Conservation (phyloP, 2,797 vertebrate species). For the Thaleichthys pacificus region DNA sequence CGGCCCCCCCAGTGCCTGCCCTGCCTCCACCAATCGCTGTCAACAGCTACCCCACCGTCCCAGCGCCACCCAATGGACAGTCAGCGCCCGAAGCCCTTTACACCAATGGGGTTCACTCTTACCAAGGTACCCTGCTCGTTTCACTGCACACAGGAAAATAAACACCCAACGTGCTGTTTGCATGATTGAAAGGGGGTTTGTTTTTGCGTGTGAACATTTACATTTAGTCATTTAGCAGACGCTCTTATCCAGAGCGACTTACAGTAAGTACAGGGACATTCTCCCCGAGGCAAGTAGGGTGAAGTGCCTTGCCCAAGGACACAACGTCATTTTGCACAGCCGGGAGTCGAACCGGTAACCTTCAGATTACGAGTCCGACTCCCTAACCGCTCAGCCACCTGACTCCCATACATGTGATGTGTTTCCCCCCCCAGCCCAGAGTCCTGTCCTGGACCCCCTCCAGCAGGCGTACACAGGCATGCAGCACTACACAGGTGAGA, state of each 20-base stretch:
- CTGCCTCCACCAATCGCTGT: conserved; percentile 85
- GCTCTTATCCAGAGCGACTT: too few species aligned
- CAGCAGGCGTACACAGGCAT: conserved; percentile 94
- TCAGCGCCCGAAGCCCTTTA: conserved; percentile 86
- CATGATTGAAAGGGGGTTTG: conserved; percentile 41
- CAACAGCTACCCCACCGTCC: conserved; percentile 86
- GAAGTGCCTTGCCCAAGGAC: too few species aligned
- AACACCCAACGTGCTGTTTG: conserved; percentile 16
- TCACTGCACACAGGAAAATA: background rate
- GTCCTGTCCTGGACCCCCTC: conserved; percentile 88
- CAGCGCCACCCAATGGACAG: conserved; percentile 84
- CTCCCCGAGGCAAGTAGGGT: too few species aligned
- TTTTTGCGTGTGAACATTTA: background rate
- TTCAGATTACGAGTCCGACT: too few species aligned
- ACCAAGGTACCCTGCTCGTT: conserved; percentile 81
- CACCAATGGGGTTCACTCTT: conserved; percentile 89
- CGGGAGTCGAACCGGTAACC: too few species aligned
- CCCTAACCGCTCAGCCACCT: too few species aligned
- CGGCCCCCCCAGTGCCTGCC: conserved; percentile 86
- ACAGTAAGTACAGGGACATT: too few species aligned
- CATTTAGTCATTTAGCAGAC: too few species aligned
- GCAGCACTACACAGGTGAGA: conserved; percentile 93
- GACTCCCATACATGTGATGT: background rate
- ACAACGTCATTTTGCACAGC: too few species aligned
- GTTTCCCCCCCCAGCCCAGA: conserved; percentile 82